These are phyloP conservation scores for Hirtodrosophila cameraria DNA, from an alignment of 2,888 invertebrate genomes.

Conservation along the genomic window DNA sequence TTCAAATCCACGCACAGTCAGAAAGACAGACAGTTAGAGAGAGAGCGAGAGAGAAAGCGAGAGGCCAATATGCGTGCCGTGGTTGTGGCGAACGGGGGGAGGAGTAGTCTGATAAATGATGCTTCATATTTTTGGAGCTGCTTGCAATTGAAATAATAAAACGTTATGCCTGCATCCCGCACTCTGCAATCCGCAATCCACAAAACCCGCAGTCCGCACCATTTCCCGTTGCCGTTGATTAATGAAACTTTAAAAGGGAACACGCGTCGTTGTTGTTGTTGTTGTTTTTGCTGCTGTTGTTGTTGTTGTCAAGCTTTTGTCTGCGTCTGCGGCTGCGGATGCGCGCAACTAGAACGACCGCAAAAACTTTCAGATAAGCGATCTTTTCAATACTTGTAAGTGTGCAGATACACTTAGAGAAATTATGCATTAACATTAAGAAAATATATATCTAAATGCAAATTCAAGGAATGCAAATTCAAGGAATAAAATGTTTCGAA, in stretches of 20 bases:
- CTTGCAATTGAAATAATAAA: constrained; percentile 76
- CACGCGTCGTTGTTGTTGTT: constrained; percentile 45
- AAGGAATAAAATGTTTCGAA: too few species aligned
- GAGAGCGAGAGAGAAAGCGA: background rate
- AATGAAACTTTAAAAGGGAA: constrained; percentile 75
- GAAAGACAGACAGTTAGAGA: constrained; percentile 1
- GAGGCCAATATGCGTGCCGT: background rate
- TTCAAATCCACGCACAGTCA: constrained; percentile 64
- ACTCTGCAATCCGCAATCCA: constrained; percentile 1
- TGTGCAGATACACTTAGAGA: background rate
- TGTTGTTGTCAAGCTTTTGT: constrained; percentile 46
- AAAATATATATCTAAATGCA: too few species aligned
- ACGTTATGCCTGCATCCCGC: constrained; percentile 35
- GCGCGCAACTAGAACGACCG: constrained; percentile 62
- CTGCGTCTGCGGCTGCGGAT: constrained; percentile 46
- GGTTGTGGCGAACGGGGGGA: background rate
- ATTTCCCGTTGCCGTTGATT: constrained; percentile 53
- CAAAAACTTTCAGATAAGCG: constrained; percentile 71
- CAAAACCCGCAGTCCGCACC: background rate
- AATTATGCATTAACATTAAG: too few species aligned
- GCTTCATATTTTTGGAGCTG: constrained; percentile 71
- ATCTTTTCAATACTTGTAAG: constrained; percentile 54
- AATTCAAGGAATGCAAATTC: too few species aligned
- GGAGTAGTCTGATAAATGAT: constrained; percentile 67
- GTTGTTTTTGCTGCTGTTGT: background rate